Conservation (phyloP, 1,140 invertebrate genomes). For the Nasonia longicornis region DNA sequence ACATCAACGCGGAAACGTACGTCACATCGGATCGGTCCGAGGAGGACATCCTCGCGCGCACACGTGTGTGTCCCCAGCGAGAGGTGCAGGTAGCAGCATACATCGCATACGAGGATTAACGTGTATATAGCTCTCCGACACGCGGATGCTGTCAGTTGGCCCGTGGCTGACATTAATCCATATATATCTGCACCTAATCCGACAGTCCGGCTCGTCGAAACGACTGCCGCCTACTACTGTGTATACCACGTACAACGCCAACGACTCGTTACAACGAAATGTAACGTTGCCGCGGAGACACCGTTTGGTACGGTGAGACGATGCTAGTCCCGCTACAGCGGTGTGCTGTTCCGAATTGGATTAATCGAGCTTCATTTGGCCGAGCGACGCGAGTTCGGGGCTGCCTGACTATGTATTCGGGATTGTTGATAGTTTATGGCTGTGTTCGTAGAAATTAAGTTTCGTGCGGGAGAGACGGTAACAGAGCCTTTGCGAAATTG, state of each 20-base stretch:
- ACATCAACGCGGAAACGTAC: background rate
- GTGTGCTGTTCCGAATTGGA: background rate
- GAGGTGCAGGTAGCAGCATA: background rate
- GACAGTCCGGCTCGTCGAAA: background rate
- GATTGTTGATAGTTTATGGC: background rate
- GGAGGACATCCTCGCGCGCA: background rate
- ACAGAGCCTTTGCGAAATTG: too few relatives aligned
- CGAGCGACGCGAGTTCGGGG: background rate
- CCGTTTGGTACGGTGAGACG: background rate
- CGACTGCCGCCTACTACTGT: background rate
- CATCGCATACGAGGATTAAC: background rate
- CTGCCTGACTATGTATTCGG: background rate
- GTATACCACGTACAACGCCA: background rate
- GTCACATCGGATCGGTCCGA: background rate
- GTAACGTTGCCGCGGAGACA: background rate
- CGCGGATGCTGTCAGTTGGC: background rate
- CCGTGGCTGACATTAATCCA: background rate
- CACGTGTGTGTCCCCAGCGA: background rate
- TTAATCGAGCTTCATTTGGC: background rate
- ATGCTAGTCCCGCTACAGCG: background rate
- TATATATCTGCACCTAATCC: slow-evolving; percentile 20
- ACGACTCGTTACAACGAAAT: slow-evolving; percentile 11
- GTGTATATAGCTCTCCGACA: background rate
- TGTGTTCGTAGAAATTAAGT: too few relatives aligned
- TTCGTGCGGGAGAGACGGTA: too few relatives aligned